Base-by-base conservation (phyloP, 2,888 invertebrate species). In the Drosophila nr. medialis region DNA sequence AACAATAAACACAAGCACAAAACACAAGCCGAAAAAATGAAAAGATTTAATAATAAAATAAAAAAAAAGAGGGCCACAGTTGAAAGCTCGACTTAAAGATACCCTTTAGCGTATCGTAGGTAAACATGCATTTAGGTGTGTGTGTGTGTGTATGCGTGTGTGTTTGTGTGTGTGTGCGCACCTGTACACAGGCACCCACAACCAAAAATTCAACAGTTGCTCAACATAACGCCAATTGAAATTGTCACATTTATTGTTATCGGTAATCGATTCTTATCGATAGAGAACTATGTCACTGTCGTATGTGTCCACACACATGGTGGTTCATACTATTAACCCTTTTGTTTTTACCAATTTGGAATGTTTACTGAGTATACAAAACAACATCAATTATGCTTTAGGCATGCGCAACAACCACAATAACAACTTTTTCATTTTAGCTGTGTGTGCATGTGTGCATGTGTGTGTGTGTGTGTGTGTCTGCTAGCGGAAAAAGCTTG, bases 1-100 rank as follows among this genome's bases (percentile, higher is more conserved):
- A 65, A 65, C 67, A 78, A 72, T 65, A 75, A 77, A 64, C 65
- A 70, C 54, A 63, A 63, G 45, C 60, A 29, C 62, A 68, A 72
- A 64, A 64, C 62, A 40, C 45, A 59, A 59, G 65, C 59, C 64
- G 29, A 75, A 8, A 49, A 71, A 65, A 61, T 62, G 15, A 67
- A 77, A 66, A 75, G 62, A 64, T 70, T 63, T 66, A 62, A 56
- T 69, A 72, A 50, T 18, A 73, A 71, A 71, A 50, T 27, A 40
- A 32, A 32, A 32, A 32, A 42, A 59, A 55, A 50, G 15, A 15
- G 45, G 8, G 15, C 24, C 15, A 8, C 24, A 8, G 24, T 24
- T 15, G 24, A 24, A 45, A 45, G 24, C 8, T 45, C 24, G 45
- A 45, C 45, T 15, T 15, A 4, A 15, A 45, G 4, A 24, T 24